Evolutionary conservation across 2,797 vertebrate species (phyloP).

Genomic region (Streptopelia turtur): DNA sequence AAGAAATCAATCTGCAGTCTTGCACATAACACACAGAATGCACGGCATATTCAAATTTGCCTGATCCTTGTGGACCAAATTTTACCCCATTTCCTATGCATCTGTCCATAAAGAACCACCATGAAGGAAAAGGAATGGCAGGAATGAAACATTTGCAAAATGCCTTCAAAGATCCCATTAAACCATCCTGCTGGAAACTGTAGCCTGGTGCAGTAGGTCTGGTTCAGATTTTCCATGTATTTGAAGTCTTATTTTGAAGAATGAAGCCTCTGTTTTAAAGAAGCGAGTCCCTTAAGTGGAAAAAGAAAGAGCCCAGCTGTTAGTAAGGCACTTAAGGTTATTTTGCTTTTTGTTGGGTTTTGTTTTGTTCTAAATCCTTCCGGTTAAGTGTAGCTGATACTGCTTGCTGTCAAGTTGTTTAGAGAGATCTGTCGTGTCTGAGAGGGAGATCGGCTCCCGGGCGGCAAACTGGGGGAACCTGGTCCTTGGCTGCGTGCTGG

Average conservation of each 20-base stretch:
- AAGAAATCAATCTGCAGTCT: not conserved
- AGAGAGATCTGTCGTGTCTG: not conserved
- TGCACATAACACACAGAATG: not conserved
- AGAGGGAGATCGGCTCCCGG: not conserved
- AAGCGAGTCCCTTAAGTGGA: not conserved
- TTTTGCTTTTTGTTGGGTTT: slow-evolving; percentile 9
- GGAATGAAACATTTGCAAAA: slow-evolving; percentile 44
- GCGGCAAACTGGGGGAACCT: not conserved
- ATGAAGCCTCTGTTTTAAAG: slow-evolving; percentile 35
- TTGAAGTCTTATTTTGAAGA: slow-evolving; percentile 39
- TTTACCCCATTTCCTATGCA: not conserved
- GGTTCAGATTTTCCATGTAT: slow-evolving; percentile 43
- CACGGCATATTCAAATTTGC: not conserved
- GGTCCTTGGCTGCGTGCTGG: not conserved
- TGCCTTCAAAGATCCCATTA: slow-evolving; percentile 4
- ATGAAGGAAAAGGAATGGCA: slow-evolving; percentile 17
- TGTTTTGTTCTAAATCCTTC: not conserved
- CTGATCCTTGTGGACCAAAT: not conserved
- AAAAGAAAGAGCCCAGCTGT: slow-evolving; percentile 51
- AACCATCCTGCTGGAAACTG: slow-evolving; percentile 38
- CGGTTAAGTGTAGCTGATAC: not conserved
- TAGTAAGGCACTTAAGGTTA: not conserved
- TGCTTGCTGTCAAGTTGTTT: not conserved
- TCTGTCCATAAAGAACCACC: slow-evolving; percentile 12
- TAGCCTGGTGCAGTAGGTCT: slow-evolving; percentile 37